Conservation (phyloP, 2,113 vertebrate genomes). For the Chaenocephalus aceratus region DNA sequence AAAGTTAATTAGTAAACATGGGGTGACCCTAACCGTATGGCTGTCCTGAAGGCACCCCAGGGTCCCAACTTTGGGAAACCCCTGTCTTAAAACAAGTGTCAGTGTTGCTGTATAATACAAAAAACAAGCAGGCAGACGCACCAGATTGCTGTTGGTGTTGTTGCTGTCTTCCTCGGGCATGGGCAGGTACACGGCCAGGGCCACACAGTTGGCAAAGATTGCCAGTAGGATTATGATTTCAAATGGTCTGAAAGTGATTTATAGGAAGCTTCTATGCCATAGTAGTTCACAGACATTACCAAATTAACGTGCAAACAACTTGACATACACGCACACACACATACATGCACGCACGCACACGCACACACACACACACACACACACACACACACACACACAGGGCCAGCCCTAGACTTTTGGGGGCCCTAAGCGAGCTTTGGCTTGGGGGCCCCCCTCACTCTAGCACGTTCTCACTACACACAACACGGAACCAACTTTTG, state of each 20-base stretch:
- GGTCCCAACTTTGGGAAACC: background rate
- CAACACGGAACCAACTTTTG: too few species aligned
- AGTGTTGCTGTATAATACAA: background rate
- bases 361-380: too few species aligned
- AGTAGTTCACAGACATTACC: background rate
- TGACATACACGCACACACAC: background rate
- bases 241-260: constrained; percentile 78
- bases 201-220: constrained; percentile 85
- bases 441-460: too few species aligned
- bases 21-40: background rate
- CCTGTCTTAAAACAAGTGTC: background rate
- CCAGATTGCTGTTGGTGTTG: constrained; percentile 88
- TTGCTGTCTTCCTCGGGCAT: constrained; percentile 95
- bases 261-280: constrained; percentile 38
- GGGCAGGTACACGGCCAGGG: constrained; percentile 91
- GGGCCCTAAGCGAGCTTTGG: too few species aligned
- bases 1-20: too few species aligned
- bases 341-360: too few species aligned
- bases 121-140: constrained; percentile 73
- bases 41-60: background rate
- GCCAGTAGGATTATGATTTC: constrained; percentile 94
- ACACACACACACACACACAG: too few species aligned
- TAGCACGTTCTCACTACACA: too few species aligned
- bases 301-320: background rate
- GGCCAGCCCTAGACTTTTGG: too few species aligned